Evolutionary conservation across 2,797 vertebrate genomes (phyloP), one percentile per base, ranked within the genome.

Genomic region (Cossypha caffra): DNA sequence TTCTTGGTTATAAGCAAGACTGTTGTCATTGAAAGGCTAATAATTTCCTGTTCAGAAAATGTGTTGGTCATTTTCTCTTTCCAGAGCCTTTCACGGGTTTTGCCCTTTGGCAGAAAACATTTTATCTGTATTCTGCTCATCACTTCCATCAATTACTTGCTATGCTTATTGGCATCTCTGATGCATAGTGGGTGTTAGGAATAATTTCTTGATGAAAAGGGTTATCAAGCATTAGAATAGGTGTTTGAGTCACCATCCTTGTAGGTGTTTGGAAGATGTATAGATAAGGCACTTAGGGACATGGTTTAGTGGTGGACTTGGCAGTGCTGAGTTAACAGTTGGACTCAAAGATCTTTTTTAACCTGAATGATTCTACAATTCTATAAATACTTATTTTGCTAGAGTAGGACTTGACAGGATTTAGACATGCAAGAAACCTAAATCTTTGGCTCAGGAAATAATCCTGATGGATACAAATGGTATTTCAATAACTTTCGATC

Each of bases 371-470:
- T 72, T 84, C 66, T 35, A 4, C 4, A 4, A 64, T 84, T 78
- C 73, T 72, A 48, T 59, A 83, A 95, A 66, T 88, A 78, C 47
- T 61, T 81, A 52, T 28, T 91, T 90, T 91, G 68, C 76, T 88
- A 24, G 28, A 90, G 76, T 45, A 78, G 73, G 69, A 83, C 69
- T 88, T 88, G 88, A 93, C 86, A 94, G 69, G 55, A 86, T 88
- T 95, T 91, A 86, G 83, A 81, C 25, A 20, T 57, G 40, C 62
- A 78, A 86, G 83, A 93, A 95, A 72, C 69, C 59, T 75, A 68
- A 90, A 74, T 84, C 92, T 95, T 86, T 86, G 92, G 69, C 93
- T 94, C 68, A 47, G 64, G 72, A 93, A 93, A 88, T 67, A 87
- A 3, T 75, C 47, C 43, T 69, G 80, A 85, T 90, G 45, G 80